Evolutionary conservation across 2,113 vertebrate genomes (phyloP).

Genomic region (Thamnaconus septentrionalis): DNA sequence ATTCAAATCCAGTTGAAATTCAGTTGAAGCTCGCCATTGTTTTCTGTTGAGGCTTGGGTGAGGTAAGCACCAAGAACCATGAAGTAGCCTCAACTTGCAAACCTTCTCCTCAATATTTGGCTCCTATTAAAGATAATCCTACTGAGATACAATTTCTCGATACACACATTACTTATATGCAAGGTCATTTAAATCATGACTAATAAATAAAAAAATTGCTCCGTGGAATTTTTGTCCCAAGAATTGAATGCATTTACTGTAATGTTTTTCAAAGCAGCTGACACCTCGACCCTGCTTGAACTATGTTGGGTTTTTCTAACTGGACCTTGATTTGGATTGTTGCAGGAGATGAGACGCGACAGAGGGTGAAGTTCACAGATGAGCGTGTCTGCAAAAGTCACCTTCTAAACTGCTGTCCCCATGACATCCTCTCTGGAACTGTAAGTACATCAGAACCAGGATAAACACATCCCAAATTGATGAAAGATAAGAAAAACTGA

Average conservation of each 20-base stretch:
- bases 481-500: too few species aligned
- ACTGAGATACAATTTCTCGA: not conserved
- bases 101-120: not conserved
- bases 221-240: constrained; percentile 11
- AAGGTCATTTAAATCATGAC: constrained; percentile 1
- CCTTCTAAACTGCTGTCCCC: constrained; percentile 98
- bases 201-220: not conserved
- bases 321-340: constrained; percentile 79
- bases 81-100: not conserved
- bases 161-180: not conserved
- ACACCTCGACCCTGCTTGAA: constrained; percentile 45
- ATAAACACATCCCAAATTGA: too few species aligned
- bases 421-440: constrained; percentile 97
- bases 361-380: constrained; percentile 98
- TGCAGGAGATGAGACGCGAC: constrained; percentile 98
- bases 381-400: constrained; percentile 99
- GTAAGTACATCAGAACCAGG: constrained; percentile 73
- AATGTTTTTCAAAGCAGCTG: constrained; percentile 34
- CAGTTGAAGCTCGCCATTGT: not conserved
- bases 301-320: constrained; percentile 65
- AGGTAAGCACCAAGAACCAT: constrained; percentile 42
- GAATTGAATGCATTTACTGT: constrained; percentile 21
- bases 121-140: not conserved
- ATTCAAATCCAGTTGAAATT: too few species aligned
- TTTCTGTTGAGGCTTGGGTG: constrained; percentile 36